A percentile compares a stretch with the other conserved stretches of the same genome.
phyloP scores from a whole-genome alignment of 1,140 invertebrate genomes.

The Frieseomelitta varia region DNA sequence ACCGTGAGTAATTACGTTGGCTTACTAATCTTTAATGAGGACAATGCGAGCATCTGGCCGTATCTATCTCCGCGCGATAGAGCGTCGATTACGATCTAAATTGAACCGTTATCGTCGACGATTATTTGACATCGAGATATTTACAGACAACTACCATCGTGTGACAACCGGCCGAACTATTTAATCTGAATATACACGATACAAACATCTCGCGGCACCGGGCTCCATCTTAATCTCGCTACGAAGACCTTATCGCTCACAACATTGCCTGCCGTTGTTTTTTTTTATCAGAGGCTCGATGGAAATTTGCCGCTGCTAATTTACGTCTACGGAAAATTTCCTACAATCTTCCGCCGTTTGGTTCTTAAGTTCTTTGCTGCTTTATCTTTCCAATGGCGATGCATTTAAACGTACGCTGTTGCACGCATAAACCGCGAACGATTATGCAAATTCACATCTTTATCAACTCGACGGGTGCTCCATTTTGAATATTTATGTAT shows the following conservation, averaged over 20 bases:
- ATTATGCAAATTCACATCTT: not conserved
- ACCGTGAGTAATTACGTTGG: constrained; percentile 11
- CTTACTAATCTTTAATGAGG: constrained; percentile 16
- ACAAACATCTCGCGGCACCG: not conserved
- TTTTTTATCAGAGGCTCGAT: not conserved
- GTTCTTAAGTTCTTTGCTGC: not conserved
- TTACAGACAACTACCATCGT: not conserved
- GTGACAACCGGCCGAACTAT: not conserved
- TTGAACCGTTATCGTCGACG: constrained; percentile 3
- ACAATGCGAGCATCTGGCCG: not conserved
- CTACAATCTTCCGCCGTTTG: not conserved
- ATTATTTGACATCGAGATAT: not conserved
- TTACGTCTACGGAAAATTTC: constrained; percentile 15
- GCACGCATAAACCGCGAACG: not conserved
- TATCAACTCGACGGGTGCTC: not conserved
- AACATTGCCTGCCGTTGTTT: not conserved
- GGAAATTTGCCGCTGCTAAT: not conserved
- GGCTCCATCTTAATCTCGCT: not conserved
- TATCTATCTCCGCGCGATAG: not conserved
- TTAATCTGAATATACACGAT: not conserved
- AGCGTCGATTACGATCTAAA: constrained; percentile 18
- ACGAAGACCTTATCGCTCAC: not conserved
- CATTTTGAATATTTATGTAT: not conserved
- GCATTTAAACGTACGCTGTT: not conserved
- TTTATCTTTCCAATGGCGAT: not conserved